A percentile compares a stretch with the other conserved stretches of the same genome.
Evolutionary conservation across 2,113 vertebrate species (phyloP).

Genomic region (Actenoides hombroni): DNA sequence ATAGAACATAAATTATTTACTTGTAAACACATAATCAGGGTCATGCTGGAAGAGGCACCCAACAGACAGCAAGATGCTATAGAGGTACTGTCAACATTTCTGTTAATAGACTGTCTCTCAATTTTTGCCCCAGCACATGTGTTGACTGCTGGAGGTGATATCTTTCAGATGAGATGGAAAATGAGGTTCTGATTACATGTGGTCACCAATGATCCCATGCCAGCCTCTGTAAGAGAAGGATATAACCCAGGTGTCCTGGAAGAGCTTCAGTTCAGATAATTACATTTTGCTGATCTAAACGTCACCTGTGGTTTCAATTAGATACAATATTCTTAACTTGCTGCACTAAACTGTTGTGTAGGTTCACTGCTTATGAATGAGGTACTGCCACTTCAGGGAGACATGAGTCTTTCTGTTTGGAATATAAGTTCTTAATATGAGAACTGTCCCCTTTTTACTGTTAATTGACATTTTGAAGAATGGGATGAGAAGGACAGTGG

Average conservation of each 20-base stretch:
- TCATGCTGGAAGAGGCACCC: background rate
- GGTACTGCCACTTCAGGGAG: background rate
- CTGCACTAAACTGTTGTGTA: background rate
- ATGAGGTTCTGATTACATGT: slow-evolving; percentile 13
- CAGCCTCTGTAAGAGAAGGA: background rate
- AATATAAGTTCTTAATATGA: background rate
- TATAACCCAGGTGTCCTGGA: background rate
- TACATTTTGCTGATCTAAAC: background rate
- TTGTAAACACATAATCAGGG: background rate
- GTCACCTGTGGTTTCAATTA: slow-evolving; percentile 18
- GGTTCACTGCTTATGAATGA: background rate
- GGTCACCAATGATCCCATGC: background rate
- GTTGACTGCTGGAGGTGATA: background rate
- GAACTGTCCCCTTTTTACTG: background rate
- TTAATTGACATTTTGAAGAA: background rate
- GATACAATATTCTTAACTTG: background rate
- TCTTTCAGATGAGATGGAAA: slow-evolving; percentile 20
- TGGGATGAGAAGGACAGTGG: accelerated
- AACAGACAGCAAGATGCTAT: slow-evolving; percentile 1
- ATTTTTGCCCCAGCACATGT: slow-evolving; percentile 16
- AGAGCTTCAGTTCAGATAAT: background rate
- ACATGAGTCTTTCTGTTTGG: background rate
- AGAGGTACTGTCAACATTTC: background rate
- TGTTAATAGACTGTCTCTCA: background rate
- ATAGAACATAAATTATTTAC: slow-evolving; percentile 9